A percentile compares a stretch with the other conserved stretches of the same genome.
Conservation (phyloP, 2,888 invertebrate genomes). For the Neria commutata region DNA sequence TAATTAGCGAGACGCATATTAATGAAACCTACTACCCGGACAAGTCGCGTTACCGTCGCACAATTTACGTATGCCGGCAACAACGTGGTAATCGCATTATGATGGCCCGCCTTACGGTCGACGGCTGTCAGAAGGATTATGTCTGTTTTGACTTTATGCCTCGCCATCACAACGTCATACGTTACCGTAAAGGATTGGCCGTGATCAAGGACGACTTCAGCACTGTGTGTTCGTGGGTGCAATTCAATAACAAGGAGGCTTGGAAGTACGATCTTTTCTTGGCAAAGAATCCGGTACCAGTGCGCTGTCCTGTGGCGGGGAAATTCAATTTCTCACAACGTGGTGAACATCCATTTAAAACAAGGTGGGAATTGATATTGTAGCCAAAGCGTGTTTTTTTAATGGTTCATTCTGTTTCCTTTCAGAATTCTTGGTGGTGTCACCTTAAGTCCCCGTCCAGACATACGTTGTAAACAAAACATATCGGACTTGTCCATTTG, state of each 20-base stretch:
- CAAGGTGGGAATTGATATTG: slow-evolving; percentile 62
- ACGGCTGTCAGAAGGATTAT: slow-evolving; percentile 96
- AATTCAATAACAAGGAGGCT: slow-evolving; percentile 80
- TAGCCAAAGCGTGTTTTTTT: background rate
- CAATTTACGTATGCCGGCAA: slow-evolving; percentile 94
- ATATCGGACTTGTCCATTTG: slow-evolving; percentile 97
- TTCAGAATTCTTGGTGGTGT: slow-evolving; percentile 90
- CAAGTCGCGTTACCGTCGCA: slow-evolving; percentile 82
- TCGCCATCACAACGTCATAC: slow-evolving; percentile 92
- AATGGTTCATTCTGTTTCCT: background rate
- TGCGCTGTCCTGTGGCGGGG: slow-evolving; percentile 95
- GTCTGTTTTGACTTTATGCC: slow-evolving; percentile 96
- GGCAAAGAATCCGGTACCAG: slow-evolving; percentile 87
- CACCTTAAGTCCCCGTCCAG: slow-evolving; percentile 90
- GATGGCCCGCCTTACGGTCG: slow-evolving; percentile 96
- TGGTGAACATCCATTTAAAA: slow-evolving; percentile 90
- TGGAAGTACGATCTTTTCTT: slow-evolving; percentile 88
- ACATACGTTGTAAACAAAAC: slow-evolving; percentile 89
- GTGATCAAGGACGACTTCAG: slow-evolving; percentile 90
- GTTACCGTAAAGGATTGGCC: slow-evolving; percentile 86
- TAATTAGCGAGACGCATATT: slow-evolving; percentile 95
- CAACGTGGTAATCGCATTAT: slow-evolving; percentile 88
- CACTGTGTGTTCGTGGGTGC: slow-evolving; percentile 94
- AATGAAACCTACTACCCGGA: slow-evolving; percentile 95
- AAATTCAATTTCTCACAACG: slow-evolving; percentile 93